A percentile compares a stretch with the other conserved stretches of the same genome.
Conservation (phyloP, 1,140 invertebrate species). For the Hydropsyche tenuis region DNA sequence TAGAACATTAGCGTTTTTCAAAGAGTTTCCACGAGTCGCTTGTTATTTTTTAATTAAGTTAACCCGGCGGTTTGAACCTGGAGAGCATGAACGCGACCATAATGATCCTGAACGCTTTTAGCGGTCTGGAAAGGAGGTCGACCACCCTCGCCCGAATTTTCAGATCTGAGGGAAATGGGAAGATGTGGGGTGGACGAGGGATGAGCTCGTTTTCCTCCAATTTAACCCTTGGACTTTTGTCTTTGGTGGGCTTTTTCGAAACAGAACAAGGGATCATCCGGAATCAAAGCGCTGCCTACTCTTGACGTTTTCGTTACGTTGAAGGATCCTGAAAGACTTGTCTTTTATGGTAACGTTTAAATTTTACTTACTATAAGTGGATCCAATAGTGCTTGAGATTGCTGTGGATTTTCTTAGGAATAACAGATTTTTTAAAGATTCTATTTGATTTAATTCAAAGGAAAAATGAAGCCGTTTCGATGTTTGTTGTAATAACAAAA, state of each 20-base stretch:
- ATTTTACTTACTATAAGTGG: too few relatives aligned
- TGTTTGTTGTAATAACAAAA: too few relatives aligned
- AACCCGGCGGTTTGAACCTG: not conserved
- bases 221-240: constrained; percentile 16
- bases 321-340: too few relatives aligned
- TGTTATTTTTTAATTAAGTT: constrained; percentile 1
- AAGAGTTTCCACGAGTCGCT: not conserved
- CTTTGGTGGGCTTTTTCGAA: constrained; percentile 16
- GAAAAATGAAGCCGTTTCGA: too few relatives aligned
- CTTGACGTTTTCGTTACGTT: not conserved
- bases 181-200: too few relatives aligned
- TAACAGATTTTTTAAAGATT: too few relatives aligned
- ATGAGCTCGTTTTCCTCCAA: constrained; percentile 1
- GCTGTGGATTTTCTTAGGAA: too few relatives aligned
- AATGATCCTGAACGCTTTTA: constrained; percentile 6
- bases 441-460: too few relatives aligned
- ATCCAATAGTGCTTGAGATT: too few relatives aligned
- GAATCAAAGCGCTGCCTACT: not conserved
- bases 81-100: not conserved
- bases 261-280: not conserved
- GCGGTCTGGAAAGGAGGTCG: not conserved
- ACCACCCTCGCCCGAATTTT: too few relatives aligned
- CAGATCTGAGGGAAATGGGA: not conserved
- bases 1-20: not conserved
- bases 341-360: too few relatives aligned